Percentiles rank a stretch among this genome's conserved stretches.
Conservation (phyloP, 2,888 invertebrate species). For the Lasioglossum figueresi region DNA sequence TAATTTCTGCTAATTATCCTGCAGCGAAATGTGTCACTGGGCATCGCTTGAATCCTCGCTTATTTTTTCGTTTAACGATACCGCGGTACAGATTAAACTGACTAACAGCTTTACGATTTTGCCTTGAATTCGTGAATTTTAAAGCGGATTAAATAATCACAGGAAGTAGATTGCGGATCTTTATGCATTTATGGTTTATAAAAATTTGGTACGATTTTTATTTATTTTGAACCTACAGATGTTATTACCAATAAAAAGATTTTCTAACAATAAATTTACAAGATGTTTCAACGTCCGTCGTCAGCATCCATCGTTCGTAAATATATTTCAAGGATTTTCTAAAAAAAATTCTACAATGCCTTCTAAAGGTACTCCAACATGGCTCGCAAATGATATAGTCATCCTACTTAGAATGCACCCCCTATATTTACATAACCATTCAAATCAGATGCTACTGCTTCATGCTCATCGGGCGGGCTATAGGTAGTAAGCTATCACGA, state of each 20-base stretch:
- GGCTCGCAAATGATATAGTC: not conserved
- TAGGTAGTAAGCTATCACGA: not conserved
- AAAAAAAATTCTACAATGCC: not conserved
- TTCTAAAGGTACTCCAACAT: too few species aligned
- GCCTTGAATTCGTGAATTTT: not conserved
- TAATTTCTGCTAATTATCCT: not conserved
- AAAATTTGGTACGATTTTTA: too few species aligned
- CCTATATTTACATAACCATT: constrained; percentile 14
- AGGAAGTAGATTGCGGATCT: too few species aligned
- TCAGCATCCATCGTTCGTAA: not conserved
- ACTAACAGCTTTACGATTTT: not conserved
- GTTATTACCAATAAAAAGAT: too few species aligned
- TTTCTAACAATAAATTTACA: too few species aligned
- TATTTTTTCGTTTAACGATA: constrained; percentile 20
- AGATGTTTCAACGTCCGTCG: too few species aligned
- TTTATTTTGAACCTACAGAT: too few species aligned
- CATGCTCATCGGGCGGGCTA: not conserved
- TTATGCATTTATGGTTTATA: too few species aligned
- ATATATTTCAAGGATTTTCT: not conserved
- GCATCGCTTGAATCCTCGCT: constrained; percentile 41
- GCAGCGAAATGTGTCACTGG: not conserved
- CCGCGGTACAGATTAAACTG: not conserved
- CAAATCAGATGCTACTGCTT: constrained; percentile 15
- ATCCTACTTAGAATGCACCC: constrained; percentile 12
- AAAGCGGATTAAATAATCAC: not conserved